Percentiles rank a stretch among this genome's conserved stretches.
These are phyloP conservation scores for Condylura cristata DNA, from an alignment of 2,113 vertebrate species.

Conservation along the genomic window DNA sequence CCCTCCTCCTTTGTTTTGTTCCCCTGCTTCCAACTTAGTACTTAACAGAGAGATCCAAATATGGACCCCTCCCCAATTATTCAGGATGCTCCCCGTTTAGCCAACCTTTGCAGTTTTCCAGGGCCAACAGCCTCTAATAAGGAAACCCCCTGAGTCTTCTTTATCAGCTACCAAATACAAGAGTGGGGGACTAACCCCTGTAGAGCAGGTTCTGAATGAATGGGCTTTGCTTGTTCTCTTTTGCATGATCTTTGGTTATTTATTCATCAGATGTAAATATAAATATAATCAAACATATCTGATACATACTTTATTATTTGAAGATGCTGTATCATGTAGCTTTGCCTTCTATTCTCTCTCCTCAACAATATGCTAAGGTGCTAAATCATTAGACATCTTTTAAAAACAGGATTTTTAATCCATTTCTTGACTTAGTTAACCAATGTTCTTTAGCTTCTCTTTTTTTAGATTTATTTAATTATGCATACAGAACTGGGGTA, in stretches of 20 bases:
- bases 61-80: not conserved
- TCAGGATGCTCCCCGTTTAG: not conserved
- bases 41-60: not conserved
- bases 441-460: not conserved
- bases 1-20: too few species aligned
- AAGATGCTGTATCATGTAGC: not conserved
- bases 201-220: not conserved
- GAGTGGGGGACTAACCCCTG: not conserved
- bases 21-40: not conserved
- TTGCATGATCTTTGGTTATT: not conserved
- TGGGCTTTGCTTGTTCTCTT: not conserved
- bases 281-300: too few species aligned
- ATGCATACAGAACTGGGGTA: too few species aligned
- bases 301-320: not conserved
- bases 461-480: too few species aligned
- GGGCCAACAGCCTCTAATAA: not conserved
- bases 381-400: not conserved
- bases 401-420: not conserved
- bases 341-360: not conserved
- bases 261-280: not conserved
- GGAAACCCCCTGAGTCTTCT: rapidly evolving
- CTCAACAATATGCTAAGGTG: not conserved
- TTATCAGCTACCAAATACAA: not conserved
- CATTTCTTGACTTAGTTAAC: not conserved
- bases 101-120: not conserved